Base-by-base conservation (phyloP, 2,888 invertebrate genomes). In the Unio delphinus region DNA sequence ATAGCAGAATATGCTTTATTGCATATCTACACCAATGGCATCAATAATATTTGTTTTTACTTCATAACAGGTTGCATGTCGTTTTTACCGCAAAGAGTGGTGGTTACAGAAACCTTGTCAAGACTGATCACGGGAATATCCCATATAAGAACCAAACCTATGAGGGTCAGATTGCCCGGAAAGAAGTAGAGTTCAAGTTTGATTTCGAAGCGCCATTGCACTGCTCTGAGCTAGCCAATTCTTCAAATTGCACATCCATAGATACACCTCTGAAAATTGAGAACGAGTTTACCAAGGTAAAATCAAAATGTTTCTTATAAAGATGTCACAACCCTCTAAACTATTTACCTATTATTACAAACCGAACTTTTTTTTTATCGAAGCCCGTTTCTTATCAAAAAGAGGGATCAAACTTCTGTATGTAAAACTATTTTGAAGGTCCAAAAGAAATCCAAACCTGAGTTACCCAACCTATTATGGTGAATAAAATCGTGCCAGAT, bases 111-210 rank as follows among this genome's bases (percentile, higher is more conserved):
- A 23, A 66, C 5, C 57, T 73, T 20, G 28, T 56, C n/a, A 70
- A 70, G n/a, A 68, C 64, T 23, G 68, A 73, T 23, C 45, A 57
- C 7, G 5, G 28, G n/a, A 20, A 58, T 8, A 61, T 5, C 18
- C 57, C 28, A 1, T 61, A 55, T 23, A 23, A 28, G 6, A 66
- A 18, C 20, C 65, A 70, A 7, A 63, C 61, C 56, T 73, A 73
- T 58, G 54, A 45, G 0, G 73, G 73, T 23, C 57, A 68, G 3
- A 62, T 56, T 11, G 68, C n/a, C 30, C 34, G 65, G 15, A 64
- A 65, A 60, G 30, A 67, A 57, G 73, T 73, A 60, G 65, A 70
- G 62, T 73, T 73, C 34, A 55, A 56, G 45, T 73, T 73, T 61
- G 73, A 73, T 56, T 73, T 73, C 54, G 56, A 54, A 30, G 73